Percentiles rank a stretch among this genome's conserved stretches.
Conservation (phyloP, 2,888 invertebrate genomes). For the Emmelina monodactyla region DNA sequence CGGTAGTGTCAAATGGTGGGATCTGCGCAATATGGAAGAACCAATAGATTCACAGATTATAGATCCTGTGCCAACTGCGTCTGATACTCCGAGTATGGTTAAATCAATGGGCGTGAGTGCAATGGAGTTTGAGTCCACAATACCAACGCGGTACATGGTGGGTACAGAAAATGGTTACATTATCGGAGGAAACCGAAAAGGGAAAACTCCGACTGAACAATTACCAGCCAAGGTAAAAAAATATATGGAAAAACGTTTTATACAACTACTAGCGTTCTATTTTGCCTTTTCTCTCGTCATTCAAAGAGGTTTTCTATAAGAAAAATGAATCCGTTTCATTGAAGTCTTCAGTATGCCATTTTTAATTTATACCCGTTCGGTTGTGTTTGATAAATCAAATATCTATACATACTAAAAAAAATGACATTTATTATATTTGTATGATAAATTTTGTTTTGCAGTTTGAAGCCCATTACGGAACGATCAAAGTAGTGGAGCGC, state of each 20-base stretch:
- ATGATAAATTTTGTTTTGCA: too few species aligned
- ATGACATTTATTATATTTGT: too few species aligned
- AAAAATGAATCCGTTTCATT: too few species aligned
- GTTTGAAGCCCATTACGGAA: conserved; percentile 79
- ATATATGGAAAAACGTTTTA: too few species aligned
- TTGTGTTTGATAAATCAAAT: too few species aligned
- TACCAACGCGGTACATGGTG: conserved; percentile 77
- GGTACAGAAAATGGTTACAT: conserved; percentile 74
- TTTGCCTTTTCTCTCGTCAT: too few species aligned
- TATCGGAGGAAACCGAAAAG: conserved; percentile 75
- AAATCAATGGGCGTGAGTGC: conserved; percentile 67
- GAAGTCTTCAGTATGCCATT: too few species aligned
- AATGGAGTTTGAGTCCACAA: conserved; percentile 76
- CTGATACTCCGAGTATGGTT: conserved; percentile 58
- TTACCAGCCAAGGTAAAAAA: conserved; percentile 60
- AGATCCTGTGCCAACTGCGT: conserved; percentile 65
- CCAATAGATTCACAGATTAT: conserved; percentile 72
- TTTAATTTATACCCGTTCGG: too few species aligned
- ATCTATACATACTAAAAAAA: too few species aligned
- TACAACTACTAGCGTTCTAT: too few species aligned
- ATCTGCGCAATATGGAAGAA: conserved; percentile 70
- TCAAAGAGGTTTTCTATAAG: too few species aligned
- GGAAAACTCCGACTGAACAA: conserved; percentile 71
- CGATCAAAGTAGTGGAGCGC: conserved; percentile 84
- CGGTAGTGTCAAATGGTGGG: conserved; percentile 87